Conservation (phyloP, 92 coral and sea anemone species). For the Epizoanthus scotinus region DNA sequence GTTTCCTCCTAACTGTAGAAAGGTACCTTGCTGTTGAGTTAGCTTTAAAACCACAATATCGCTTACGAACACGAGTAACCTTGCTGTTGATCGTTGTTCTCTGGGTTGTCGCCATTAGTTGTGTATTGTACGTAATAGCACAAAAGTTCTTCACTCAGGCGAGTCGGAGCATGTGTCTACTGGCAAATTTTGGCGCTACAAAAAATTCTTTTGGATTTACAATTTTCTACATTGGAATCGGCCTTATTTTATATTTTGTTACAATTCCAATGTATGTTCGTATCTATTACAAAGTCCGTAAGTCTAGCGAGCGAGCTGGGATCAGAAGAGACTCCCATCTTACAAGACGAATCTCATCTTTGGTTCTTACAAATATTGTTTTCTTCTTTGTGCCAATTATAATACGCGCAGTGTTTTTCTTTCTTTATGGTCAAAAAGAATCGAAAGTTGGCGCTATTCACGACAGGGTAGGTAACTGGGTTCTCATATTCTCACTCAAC, state of each 20-base stretch:
- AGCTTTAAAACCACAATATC: neutral
- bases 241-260: neutral
- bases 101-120: neutral
- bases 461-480: constrained; percentile 3
- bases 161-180: neutral
- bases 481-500: neutral
- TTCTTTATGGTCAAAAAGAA: neutral
- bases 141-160: neutral
- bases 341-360: neutral
- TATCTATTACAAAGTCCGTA: neutral
- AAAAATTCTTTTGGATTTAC: neutral
- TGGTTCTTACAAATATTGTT: neutral
- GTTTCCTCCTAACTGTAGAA: neutral
- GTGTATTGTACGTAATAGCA: neutral
- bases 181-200: neutral
- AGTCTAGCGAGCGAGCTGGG: neutral
- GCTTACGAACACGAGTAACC: neutral
- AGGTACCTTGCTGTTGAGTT: constrained; percentile 3
- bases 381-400: constrained; percentile 7
- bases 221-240: neutral
- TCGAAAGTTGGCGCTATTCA: neutral
- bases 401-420: neutral
- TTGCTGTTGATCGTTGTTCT: neutral
- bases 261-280: constrained; percentile 13
- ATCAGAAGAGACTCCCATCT: neutral